Evolutionary conservation across 2,113 vertebrate genomes (phyloP), one percentile per base, ranked within the genome.

Genomic region (Rhegmatorhina hoffmannsi): DNA sequence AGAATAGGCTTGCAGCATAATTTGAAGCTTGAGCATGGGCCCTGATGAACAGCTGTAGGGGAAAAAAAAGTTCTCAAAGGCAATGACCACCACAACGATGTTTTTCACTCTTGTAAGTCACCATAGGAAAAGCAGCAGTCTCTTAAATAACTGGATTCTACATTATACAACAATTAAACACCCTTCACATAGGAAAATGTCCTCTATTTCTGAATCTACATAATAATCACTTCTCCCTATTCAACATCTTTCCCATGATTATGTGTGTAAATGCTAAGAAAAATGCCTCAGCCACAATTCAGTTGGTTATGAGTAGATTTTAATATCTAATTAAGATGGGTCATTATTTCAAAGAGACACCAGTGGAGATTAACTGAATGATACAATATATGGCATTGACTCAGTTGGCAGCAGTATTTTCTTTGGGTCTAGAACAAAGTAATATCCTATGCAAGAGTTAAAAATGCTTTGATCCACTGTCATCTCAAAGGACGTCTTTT

Each of bases 291-390:
- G 78, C 43, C 78, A 83, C 73, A 92, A 46, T 74, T 90, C 76
- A 93, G 72, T 24, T 70, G 29, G 24, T 76, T 86, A 90, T 53
- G 56, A 52, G 70, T 24, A 73, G 72, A 92, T 95, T 94, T 90
- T 70, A 94, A 81, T 94, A 86, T 75, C 85, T 86, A 77, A 88
- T 92, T 88, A 84, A 80, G 63, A 92, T 33, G 53, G 82, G 64
- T 72, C 67, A 83, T 77, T 85, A 95, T 95, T 90, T 92, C 92
- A 90, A 93, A 91, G 82, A 94, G 36, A 77, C 63, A 78, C 68
- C 34, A 36, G 52, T 29, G 16, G 25, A 95, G 68, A 92, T 77
- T 43, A 89, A 85, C 72, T 72, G 50, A 80, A 46, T 75, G 90
- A 88, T 86, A 88, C 40, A 93, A 87, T 69, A 85, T 20, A 74